Percentiles rank a stretch among this genome's conserved stretches.
phyloP scores from a whole-genome alignment of 2,113 vertebrate species.

The Aphyosemion australe region DNA sequence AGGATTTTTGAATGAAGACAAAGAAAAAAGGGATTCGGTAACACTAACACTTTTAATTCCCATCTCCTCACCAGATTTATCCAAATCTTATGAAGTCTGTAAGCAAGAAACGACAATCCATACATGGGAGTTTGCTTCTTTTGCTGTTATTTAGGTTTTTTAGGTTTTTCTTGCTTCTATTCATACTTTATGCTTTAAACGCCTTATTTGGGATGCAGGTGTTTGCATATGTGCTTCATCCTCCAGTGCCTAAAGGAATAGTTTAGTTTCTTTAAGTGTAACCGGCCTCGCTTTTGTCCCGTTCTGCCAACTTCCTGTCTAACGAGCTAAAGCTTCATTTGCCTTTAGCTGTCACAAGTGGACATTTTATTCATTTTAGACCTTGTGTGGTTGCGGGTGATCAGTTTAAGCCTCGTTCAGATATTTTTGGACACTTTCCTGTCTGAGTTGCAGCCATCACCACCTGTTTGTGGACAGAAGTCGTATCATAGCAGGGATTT shows the following conservation, averaged over 20 bases:
- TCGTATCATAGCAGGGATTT: neutral
- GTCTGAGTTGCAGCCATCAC: neutral
- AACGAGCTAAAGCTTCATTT: neutral
- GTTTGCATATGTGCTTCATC: constrained; percentile 46
- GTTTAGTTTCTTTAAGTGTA: constrained; percentile 1
- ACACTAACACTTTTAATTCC: constrained; percentile 45
- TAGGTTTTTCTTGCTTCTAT: constrained; percentile 23
- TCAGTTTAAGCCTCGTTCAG: constrained; percentile 11
- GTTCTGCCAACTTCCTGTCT: constrained; percentile 1
- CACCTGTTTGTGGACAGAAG: neutral
- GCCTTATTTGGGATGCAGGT: constrained; percentile 66
- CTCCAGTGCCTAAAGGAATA: constrained; percentile 68
- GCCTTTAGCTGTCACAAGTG: neutral
- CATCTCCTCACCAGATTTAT: constrained; percentile 7
- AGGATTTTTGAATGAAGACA: neutral
- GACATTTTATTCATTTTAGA: neutral
- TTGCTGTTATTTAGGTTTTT: constrained; percentile 1
- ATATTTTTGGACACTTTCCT: constrained; percentile 8
- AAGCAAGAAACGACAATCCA: constrained; percentile 22
- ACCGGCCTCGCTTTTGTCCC: constrained; percentile 1
- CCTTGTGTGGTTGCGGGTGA: constrained; percentile 2
- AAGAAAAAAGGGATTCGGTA: neutral
- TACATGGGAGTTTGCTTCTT: constrained; percentile 15
- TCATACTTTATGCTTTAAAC: constrained; percentile 30
- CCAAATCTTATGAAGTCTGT: neutral